A percentile compares a stretch with the other conserved stretches of the same genome.
These are phyloP conservation scores for Zingel zingel DNA, from an alignment of 2,113 vertebrate genomes.

Conservation along the genomic window DNA sequence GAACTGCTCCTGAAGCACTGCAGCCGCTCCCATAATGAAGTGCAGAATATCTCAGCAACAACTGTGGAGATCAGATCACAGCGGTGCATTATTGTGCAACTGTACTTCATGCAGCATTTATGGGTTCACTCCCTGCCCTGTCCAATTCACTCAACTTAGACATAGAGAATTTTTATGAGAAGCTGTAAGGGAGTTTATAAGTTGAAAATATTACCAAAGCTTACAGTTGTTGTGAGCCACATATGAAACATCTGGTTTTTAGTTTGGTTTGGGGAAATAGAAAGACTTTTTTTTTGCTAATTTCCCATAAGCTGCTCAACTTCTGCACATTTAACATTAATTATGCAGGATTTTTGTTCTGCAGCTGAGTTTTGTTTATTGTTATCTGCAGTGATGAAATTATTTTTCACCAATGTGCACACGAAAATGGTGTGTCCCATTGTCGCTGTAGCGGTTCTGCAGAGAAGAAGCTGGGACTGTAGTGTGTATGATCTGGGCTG, in stretches of 20 bases:
- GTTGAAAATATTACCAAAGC: background rate
- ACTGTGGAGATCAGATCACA: slow-evolving; percentile 34
- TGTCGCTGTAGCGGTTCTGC: slow-evolving; percentile 53
- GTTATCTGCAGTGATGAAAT: slow-evolving; percentile 17
- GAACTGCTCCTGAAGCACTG: background rate
- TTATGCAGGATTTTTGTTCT: slow-evolving; percentile 28
- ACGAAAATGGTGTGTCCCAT: slow-evolving; percentile 18
- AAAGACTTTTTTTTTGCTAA: background rate
- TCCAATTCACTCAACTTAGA: slow-evolving; percentile 26
- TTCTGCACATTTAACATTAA: slow-evolving; percentile 20
- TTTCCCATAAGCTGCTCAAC: background rate
- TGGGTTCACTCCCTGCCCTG: slow-evolving; percentile 25
- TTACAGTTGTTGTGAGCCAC: background rate
- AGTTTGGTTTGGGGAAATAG: background rate
- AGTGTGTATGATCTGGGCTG: slow-evolving; percentile 48
- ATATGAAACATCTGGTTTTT: slow-evolving; percentile 26
- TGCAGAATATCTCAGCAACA: slow-evolving; percentile 18
- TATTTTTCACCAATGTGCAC: background rate
- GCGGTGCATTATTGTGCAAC: slow-evolving; percentile 43
- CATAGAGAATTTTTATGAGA: slow-evolving; percentile 10
- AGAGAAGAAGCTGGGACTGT: slow-evolving; percentile 35
- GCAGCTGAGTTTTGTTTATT: too few relatives aligned
- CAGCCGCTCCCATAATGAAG: slow-evolving; percentile 35
- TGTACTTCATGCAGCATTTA: slow-evolving; percentile 63
- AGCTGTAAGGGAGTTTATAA: slow-evolving; percentile 8